Percentiles rank a stretch among this genome's conserved stretches.
Conservation (phyloP, 2,888 invertebrate genomes). For the Zaprionus obscuricornis region DNA sequence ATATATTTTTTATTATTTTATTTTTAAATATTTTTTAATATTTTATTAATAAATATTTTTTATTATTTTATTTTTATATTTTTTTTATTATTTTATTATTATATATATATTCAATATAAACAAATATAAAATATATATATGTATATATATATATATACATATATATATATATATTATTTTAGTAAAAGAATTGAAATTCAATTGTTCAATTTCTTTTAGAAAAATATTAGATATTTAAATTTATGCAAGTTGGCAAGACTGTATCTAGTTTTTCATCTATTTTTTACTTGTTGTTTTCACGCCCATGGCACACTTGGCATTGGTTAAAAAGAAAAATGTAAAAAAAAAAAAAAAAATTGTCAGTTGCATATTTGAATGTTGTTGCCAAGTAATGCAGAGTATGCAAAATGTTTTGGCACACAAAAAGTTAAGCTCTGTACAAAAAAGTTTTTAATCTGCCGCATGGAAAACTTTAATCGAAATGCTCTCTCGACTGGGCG, state of each 20-base stretch:
- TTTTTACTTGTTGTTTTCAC: constrained; percentile 16
- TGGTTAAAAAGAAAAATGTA: constrained; percentile 12
- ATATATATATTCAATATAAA: too few relatives aligned
- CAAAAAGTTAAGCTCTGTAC: constrained; percentile 48
- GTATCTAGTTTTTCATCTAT: not conserved
- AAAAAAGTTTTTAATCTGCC: constrained; percentile 77
- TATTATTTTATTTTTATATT: too few relatives aligned
- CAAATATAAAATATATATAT: too few relatives aligned
- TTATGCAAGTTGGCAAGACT: too few relatives aligned
- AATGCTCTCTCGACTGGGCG: constrained; percentile 46
- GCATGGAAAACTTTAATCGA: constrained; percentile 76
- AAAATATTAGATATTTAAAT: too few relatives aligned
- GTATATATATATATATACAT: too few relatives aligned
- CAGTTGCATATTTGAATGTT: constrained; percentile 37
- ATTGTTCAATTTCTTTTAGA: too few relatives aligned
- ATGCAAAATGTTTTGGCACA: constrained; percentile 50
- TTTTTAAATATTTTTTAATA: too few relatives aligned
- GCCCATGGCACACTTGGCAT: constrained; percentile 53
- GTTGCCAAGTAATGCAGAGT: constrained; percentile 53
- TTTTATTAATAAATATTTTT: too few relatives aligned
- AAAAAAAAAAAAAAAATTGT: constrained; percentile 10
- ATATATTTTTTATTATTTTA: too few relatives aligned
- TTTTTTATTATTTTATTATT: too few relatives aligned
- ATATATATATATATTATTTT: too few relatives aligned
- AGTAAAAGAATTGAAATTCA: constrained; percentile 1